A percentile compares a stretch with the other conserved stretches of the same genome.
Evolutionary conservation across 2,888 invertebrate species (phyloP).

Genomic region (Heteromurus nitidus): DNA sequence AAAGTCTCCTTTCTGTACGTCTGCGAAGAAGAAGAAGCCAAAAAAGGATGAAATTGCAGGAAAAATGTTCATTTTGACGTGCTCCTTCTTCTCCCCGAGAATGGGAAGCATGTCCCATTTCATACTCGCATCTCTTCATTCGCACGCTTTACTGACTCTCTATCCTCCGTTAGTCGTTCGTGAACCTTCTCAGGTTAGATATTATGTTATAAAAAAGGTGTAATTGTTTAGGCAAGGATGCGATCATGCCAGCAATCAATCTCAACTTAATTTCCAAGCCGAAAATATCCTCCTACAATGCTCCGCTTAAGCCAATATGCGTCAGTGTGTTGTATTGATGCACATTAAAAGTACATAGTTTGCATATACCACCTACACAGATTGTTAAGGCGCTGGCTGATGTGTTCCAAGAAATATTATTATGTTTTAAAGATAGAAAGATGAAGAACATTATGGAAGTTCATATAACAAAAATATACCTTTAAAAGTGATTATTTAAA

Average conservation of each 20-base stretch:
- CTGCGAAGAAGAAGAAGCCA: neutral
- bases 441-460: too few species aligned
- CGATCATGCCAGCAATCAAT: conserved; percentile 56
- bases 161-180: conserved; percentile 60
- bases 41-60: conserved; percentile 18
- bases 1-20: neutral
- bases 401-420: too few species aligned
- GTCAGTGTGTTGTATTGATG: too few species aligned
- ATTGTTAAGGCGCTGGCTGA: too few species aligned
- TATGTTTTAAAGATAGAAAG: too few species aligned
- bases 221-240: conserved; percentile 54
- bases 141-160: conserved; percentile 53
- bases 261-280: neutral
- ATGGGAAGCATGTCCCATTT: conserved; percentile 18
- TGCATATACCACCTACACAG: too few species aligned
- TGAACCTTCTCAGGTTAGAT: conserved; percentile 60
- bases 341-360: too few species aligned
- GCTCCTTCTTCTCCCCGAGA: conserved; percentile 30
- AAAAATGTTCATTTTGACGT: conserved; percentile 24
- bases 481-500: too few species aligned
- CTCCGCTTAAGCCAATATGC: too few species aligned
- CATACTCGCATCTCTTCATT: conserved; percentile 40
- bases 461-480: too few species aligned
- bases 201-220: conserved; percentile 40
- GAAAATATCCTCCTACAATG: too few species aligned